Conservation (phyloP, 2,888 invertebrate species). For the Rotaria socialis region DNA sequence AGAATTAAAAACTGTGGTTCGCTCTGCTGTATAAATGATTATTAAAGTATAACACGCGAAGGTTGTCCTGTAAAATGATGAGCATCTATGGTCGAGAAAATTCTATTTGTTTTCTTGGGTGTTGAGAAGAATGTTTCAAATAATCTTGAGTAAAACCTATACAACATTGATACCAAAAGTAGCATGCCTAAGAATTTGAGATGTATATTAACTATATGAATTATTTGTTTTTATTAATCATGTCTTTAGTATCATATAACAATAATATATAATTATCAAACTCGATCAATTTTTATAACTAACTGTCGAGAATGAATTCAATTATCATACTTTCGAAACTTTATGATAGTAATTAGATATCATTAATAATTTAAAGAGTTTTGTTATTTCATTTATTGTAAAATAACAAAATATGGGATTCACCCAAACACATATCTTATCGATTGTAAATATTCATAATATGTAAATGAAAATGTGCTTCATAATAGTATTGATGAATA, state of each 20-base stretch:
- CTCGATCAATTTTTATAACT: not conserved
- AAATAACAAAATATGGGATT: not conserved
- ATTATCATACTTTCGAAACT: not conserved
- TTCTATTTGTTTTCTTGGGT: not conserved
- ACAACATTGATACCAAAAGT: not conserved
- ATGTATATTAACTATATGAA: not conserved
- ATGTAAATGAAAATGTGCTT: not conserved
- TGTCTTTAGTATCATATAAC: not conserved
- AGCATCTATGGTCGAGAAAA: not conserved
- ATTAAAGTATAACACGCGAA: not conserved
- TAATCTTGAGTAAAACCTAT: not conserved
- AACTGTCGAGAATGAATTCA: not conserved
- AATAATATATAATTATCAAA: not conserved
- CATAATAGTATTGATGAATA: constrained; percentile 11
- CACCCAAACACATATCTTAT: not conserved
- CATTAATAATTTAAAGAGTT: not conserved
- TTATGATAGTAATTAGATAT: not conserved
- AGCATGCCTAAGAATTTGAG: not conserved
- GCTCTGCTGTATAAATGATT: not conserved
- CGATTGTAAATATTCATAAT: not conserved
- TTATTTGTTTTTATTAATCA: not conserved
- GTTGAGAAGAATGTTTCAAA: not conserved
- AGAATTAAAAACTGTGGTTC: too few species aligned
- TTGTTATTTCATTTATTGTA: not conserved
- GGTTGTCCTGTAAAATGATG: not conserved